phyloP scores from a whole-genome alignment of 2,113 vertebrate species.

The Poecile atricapillus region DNA sequence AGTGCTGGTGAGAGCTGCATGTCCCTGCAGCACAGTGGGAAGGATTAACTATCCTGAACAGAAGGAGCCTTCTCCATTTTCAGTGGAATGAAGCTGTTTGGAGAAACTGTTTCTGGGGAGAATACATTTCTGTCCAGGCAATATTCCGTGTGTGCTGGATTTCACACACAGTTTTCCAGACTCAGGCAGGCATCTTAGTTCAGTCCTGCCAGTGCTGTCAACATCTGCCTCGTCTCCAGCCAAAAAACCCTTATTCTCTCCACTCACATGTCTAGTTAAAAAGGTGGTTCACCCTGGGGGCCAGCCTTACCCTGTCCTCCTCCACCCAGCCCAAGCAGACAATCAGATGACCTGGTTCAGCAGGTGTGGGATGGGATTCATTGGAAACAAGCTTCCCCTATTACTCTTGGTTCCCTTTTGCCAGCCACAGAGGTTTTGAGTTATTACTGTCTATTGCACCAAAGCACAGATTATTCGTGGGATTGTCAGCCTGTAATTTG shows the following conservation, averaged over 20 bases:
- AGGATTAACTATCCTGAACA: background rate
- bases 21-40: background rate
- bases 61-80: background rate
- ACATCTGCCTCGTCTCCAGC: background rate
- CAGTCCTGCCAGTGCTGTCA: background rate
- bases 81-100: background rate
- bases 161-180: background rate
- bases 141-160: rapidly evolving
- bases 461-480: background rate
- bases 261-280: background rate
- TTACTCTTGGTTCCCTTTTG: background rate
- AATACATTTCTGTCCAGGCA: background rate
- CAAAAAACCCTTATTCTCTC: background rate
- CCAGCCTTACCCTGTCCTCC: background rate
- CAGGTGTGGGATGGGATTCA: background rate
- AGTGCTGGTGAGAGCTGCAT: background rate
- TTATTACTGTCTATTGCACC: background rate
- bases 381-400: background rate
- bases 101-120: background rate
- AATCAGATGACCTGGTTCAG: background rate
- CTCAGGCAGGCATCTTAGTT: background rate
- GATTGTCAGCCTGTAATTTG: constrained; percentile 40
- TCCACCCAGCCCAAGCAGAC: rapidly evolving
- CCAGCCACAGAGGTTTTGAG: constrained; percentile 6
- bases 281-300: rapidly evolving